These are phyloP conservation scores for Choristoneura rosaceana DNA, from an alignment of 2,888 invertebrate species.

Conservation along the genomic window DNA sequence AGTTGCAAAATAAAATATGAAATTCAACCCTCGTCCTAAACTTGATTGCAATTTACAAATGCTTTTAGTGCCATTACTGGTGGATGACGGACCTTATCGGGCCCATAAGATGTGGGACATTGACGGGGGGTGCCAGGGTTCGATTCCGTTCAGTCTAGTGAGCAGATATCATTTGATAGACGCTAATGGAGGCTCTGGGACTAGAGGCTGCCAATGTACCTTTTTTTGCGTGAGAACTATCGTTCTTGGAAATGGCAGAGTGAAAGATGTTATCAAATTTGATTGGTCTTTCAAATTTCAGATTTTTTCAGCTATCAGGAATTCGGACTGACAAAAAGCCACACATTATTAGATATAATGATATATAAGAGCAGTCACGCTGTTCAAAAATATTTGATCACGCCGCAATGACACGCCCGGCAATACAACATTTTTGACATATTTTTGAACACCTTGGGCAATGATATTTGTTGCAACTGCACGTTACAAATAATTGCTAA, in stretches of 20 bases:
- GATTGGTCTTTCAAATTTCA: conserved; percentile 7
- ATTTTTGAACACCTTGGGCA: too few species aligned
- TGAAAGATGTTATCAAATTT: not conserved
- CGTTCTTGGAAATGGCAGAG: conserved; percentile 13
- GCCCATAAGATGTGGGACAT: conserved; percentile 63
- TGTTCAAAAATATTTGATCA: too few species aligned
- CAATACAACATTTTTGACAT: too few species aligned
- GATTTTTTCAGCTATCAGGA: not conserved
- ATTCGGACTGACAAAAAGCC: too few species aligned
- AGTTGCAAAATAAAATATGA: conserved; percentile 46
- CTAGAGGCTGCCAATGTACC: conserved; percentile 49
- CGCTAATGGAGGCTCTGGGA: conserved; percentile 76
- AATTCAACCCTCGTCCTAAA: conserved; percentile 44
- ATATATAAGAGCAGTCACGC: too few species aligned
- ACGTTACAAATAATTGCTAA: too few species aligned
- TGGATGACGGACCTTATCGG: conserved; percentile 69
- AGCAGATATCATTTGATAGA: conserved; percentile 68
- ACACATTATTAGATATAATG: too few species aligned
- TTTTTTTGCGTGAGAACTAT: conserved; percentile 20
- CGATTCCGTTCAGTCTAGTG: conserved; percentile 60
- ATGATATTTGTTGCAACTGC: too few species aligned
- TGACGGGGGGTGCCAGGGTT: conserved; percentile 66
- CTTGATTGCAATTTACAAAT: conserved; percentile 64
- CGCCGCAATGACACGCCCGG: too few species aligned
- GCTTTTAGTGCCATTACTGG: conserved; percentile 61